Evolutionary conservation across 2,888 invertebrate species (phyloP), one percentile per base, ranked within the genome.

Genomic region (Oxyteleia sp.): DNA sequence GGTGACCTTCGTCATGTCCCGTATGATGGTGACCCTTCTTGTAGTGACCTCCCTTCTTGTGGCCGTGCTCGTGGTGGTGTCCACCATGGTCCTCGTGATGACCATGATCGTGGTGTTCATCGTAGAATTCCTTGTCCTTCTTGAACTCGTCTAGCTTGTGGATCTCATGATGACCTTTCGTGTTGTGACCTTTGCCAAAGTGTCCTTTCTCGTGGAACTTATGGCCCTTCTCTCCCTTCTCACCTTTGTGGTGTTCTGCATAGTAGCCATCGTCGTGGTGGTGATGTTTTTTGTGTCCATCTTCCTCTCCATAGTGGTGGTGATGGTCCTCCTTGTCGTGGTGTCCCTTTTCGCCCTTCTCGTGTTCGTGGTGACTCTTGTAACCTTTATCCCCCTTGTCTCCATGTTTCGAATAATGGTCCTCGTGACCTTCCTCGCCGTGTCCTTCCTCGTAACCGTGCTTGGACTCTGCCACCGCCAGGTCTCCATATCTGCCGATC

Each of bases 41-140:
- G 23, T 80, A 59, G 53, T 80, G 72, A n/a, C 74, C 68, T 0
- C 80, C 80, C 47, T 81, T 74, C 74, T 81, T 74, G 8, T 81
- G 66, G 0, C 61, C 68, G n/a, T 81, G 74, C 38, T 74, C 68
- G 10, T 81, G 59, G 7, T 74, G 74, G 29, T 81, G 80, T 15
- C 71, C 80, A 1, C 80, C 80, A 13, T 68, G 72, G 0, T 81
- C 66, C 47, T 78, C 78, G 16, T 78, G 78, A 29, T 78, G 78
- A 10, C 78, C 78, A 3, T 78, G 53, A 8, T 78, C 78, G n/a
- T 78, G 78, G 29, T 78, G 69, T 16, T 78, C 78, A 38, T 78
- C 78, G 29, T 53, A 57, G 55, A 78, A 78, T 16, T 78, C 78
- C 47, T 78, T 78, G 13, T 78, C 69, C 63, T 78, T 78, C 29